Evolutionary conservation across 2,113 vertebrate genomes (phyloP).

Genomic region (Sminthopsis crassicaudata): DNA sequence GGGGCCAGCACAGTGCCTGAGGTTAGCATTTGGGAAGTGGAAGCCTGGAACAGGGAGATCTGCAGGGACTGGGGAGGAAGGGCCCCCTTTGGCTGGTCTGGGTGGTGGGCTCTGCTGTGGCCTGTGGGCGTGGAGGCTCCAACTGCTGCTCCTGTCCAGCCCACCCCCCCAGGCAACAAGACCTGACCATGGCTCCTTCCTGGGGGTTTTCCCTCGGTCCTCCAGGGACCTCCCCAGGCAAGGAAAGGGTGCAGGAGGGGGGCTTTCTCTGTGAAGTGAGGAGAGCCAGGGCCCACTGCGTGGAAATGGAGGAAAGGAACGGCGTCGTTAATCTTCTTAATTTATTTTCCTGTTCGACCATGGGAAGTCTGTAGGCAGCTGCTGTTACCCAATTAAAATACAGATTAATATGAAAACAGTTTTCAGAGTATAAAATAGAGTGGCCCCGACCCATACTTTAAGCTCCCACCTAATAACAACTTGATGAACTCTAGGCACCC

Average conservation of each 20-base stretch:
- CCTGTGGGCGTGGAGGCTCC: not conserved
- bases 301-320: constrained; percentile 75
- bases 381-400: constrained; percentile 86
- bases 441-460: constrained; percentile 80
- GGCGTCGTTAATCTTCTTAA: constrained; percentile 75
- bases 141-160: not conserved
- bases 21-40: not conserved
- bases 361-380: constrained; percentile 82
- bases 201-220: constrained; percentile 69
- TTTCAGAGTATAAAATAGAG: constrained; percentile 83
- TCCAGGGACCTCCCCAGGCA: constrained; percentile 34
- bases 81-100: too few relatives aligned
- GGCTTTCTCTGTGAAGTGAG: constrained; percentile 13
- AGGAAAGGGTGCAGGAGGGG: constrained; percentile 68
- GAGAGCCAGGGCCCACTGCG: constrained; percentile 72
- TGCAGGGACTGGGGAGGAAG: too few relatives aligned
- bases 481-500: constrained; percentile 87
- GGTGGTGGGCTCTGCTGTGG: not conserved
- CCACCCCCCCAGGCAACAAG: not conserved
- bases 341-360: constrained; percentile 80
- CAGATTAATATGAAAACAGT: constrained; percentile 85
- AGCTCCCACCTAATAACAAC: constrained; percentile 84
- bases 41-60: too few relatives aligned
- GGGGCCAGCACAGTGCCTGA: not conserved
- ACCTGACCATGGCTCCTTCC: constrained; percentile 66